Conservation (phyloP, 2,797 vertebrate genomes). For the Triplophysa yarkandensis region DNA sequence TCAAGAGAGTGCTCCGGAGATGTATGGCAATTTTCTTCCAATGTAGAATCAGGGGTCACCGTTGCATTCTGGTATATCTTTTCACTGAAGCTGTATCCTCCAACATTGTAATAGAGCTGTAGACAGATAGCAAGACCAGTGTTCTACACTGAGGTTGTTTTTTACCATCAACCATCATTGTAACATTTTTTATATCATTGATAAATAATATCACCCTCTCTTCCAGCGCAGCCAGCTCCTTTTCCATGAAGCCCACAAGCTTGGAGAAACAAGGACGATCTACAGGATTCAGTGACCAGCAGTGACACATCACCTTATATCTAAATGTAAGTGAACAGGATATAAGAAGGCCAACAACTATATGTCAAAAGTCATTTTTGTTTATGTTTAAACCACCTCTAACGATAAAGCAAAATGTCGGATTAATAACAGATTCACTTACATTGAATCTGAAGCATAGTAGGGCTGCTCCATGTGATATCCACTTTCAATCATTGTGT, state of each 20-base stretch:
- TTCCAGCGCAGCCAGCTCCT: slow-evolving; percentile 82
- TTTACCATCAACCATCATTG: neutral
- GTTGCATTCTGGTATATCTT: slow-evolving; percentile 62
- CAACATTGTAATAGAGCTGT: slow-evolving; percentile 72
- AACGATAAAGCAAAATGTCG: neutral
- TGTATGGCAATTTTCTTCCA: slow-evolving; percentile 41
- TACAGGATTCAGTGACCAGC: slow-evolving; percentile 85
- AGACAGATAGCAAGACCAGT: slow-evolving; percentile 27
- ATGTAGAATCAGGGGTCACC: slow-evolving; percentile 49
- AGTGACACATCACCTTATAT: slow-evolving; percentile 86
- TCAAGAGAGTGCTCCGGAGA: neutral
- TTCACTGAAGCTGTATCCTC: slow-evolving; percentile 47
- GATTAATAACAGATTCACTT: slow-evolving; percentile 62
- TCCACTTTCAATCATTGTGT: slow-evolving; percentile 88
- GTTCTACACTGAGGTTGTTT: neutral
- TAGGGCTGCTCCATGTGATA: slow-evolving; percentile 95
- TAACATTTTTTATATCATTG: neutral
- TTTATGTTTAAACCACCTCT: neutral
- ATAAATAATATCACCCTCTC: slow-evolving; percentile 78
- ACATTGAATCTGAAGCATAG: slow-evolving; percentile 87
- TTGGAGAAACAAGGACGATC: slow-evolving; percentile 85
- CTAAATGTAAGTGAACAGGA: slow-evolving; percentile 80
- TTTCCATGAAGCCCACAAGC: slow-evolving; percentile 81
- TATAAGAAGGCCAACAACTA: neutral
- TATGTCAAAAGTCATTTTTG: neutral